phyloP scores from a whole-genome alignment of 2,797 vertebrate species.

The Dendrocincla fuliginosa region DNA sequence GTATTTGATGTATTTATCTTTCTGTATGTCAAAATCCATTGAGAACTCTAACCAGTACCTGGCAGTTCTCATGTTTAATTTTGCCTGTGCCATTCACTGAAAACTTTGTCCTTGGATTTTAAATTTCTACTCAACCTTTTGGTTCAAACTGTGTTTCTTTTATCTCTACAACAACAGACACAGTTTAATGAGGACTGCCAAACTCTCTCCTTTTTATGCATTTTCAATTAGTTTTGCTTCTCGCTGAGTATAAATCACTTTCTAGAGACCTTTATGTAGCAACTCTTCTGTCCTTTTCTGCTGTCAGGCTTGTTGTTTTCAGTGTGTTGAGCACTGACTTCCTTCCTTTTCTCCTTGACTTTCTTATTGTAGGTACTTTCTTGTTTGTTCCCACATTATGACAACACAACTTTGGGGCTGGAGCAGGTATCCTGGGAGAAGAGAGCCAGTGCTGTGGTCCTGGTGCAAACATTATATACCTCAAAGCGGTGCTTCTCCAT shows the following conservation, averaged over 20 bases:
- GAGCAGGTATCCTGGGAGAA: background rate
- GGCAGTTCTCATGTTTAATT: background rate
- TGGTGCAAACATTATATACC: background rate
- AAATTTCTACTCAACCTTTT: conserved; percentile 8
- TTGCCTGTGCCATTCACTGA: background rate
- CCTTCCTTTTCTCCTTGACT: background rate
- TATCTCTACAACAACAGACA: conserved; percentile 20
- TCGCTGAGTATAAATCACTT: conserved; percentile 46
- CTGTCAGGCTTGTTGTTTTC: conserved; percentile 36
- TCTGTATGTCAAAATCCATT: background rate
- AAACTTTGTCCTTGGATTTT: conserved; percentile 4
- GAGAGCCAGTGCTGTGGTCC: background rate
- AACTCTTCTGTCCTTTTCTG: conserved; percentile 14
- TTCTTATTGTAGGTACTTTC: background rate
- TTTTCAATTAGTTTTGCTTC: conserved; percentile 64
- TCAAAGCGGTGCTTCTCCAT: background rate
- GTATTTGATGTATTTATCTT: background rate
- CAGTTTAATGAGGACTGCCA: conserved; percentile 44
- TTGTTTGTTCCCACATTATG: background rate
- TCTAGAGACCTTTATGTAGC: conserved; percentile 8
- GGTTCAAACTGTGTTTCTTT: conserved; percentile 40
- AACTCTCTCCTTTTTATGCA: conserved; percentile 33
- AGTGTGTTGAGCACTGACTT: background rate
- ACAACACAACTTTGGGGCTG: background rate
- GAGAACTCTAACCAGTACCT: background rate